These are phyloP conservation scores for Dolichallabes microphthalmus DNA, from an alignment of 2,113 vertebrate species.

Conservation along the genomic window DNA sequence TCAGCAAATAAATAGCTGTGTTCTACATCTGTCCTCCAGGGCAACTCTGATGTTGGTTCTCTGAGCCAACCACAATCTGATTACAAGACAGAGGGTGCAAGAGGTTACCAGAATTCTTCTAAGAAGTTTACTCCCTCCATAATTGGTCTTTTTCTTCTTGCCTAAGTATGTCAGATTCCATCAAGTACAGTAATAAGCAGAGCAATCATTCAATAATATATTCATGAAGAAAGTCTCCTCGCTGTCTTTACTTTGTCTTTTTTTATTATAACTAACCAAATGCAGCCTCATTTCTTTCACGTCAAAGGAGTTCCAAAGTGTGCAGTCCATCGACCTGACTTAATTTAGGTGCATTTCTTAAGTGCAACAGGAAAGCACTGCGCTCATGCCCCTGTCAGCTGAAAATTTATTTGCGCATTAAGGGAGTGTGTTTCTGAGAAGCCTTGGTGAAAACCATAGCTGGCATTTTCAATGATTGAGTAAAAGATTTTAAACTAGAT, in stretches of 20 bases:
- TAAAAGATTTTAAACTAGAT: constrained; percentile 24
- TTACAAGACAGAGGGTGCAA: constrained; percentile 59
- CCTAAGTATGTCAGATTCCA: constrained; percentile 55
- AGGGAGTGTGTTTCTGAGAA: constrained; percentile 33
- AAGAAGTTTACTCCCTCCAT: constrained; percentile 52
- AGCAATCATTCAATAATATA: not conserved
- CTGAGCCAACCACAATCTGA: constrained; percentile 61
- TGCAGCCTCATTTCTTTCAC: not conserved
- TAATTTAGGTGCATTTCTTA: constrained; percentile 52
- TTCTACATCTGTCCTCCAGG: constrained; percentile 55
- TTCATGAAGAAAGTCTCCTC: not conserved
- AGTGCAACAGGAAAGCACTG: constrained; percentile 46
- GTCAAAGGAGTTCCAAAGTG: not conserved
- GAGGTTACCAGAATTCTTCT: constrained; percentile 58
- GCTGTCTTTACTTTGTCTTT: not conserved
- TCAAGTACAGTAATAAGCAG: not conserved
- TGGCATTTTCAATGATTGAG: constrained; percentile 30
- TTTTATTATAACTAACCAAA: not conserved
- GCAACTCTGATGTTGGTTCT: constrained; percentile 56
- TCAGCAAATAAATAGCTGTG: constrained; percentile 57
- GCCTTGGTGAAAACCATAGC: constrained; percentile 5
- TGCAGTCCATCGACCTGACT: constrained; percentile 37
- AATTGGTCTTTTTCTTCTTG: constrained; percentile 53
- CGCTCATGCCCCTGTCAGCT: constrained; percentile 57
- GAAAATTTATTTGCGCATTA: constrained; percentile 48